Base-by-base conservation (phyloP, 1,140 invertebrate genomes). In the Hesperophylax magnus region DNA sequence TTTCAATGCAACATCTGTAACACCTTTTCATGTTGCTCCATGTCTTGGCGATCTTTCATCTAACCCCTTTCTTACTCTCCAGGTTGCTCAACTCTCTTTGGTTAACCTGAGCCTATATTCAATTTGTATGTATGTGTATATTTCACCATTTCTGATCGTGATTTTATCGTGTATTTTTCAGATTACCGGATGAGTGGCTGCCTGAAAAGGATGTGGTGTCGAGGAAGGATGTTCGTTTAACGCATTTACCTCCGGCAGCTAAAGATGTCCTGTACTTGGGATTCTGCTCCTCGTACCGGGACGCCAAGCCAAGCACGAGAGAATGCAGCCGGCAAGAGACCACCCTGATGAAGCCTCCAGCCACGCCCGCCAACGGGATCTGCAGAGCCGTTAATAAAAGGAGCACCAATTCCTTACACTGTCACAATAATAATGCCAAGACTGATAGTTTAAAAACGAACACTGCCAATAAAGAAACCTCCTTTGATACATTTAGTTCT, bases 121-220 rank as follows among this genome's bases (percentile, higher is more conserved):
- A 22, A 77, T 77, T 9, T 71, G 54, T 56, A 8, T 56, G 17
- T 56, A 20, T 56, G 18, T 15, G n/a, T n/a, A 17, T 27, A 5
- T 27, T 2, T 47, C 6, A n/a, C 17, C 39, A 20, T 22, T 52
- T 53, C 69, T 47, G 3, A 72, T 47, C 20, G 56, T 58, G 56
- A 58, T 58, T 18, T n/a, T 54, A 54, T 27, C 2, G 9, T 47
- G 34, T 31, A 24, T 56, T 17, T 84, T 84, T n/a, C 84, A 93
- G 93, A 79, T 87, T 91, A 85, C 89, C 92, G 27, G 92, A 93
- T 85, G 92, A 93, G 85, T 93, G 93, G 93, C 87, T 93, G 18
- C 84, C 88, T 8, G 91, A 92, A 85, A 91, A 90, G 39, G 91
- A 93, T 85, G 91, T 90, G 84, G 88, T 87, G 84, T 85, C 82